phyloP scores from a whole-genome alignment of 2,113 vertebrate species.

The Aptenodytes forsteri region DNA sequence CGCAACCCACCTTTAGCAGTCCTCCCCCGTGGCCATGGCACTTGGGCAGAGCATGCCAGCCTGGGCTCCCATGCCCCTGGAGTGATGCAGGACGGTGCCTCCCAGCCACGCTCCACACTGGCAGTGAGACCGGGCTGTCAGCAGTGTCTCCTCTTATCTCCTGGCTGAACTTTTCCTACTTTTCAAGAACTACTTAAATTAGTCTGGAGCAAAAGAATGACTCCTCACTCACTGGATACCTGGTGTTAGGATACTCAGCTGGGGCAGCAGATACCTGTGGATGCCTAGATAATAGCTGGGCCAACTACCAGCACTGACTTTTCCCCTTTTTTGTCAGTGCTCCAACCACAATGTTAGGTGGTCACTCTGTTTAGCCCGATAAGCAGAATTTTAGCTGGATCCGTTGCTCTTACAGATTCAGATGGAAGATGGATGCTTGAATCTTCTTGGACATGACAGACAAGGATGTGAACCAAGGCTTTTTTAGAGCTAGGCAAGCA shows the following conservation, averaged over 20 bases:
- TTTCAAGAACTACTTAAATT: not conserved
- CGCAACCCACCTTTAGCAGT: not conserved
- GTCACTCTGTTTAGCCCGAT: not conserved
- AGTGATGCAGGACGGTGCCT: not conserved
- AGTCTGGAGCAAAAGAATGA: not conserved
- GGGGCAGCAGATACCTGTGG: not conserved
- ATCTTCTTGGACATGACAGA: not conserved
- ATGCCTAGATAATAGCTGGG: not conserved
- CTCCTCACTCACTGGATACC: not conserved
- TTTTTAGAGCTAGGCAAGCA: not conserved
- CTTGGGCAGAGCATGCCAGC: not conserved
- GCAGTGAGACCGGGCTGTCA: not conserved
- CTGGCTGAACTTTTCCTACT: not conserved
- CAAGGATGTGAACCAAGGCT: not conserved
- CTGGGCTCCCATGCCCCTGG: not conserved
- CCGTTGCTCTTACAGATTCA: not conserved
- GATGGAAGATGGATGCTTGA: not conserved
- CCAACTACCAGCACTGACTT: not conserved
- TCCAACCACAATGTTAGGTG: not conserved
- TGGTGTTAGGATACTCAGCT: not conserved
- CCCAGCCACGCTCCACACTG: not conserved
- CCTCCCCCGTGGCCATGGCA: rapidly evolving
- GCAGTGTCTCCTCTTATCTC: not conserved
- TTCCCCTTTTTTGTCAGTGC: not conserved
- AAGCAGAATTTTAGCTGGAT: not conserved